Percentiles rank a stretch among this genome's conserved stretches.
phyloP scores from a whole-genome alignment of 2,888 invertebrate species.

The Stenodema calcarata region DNA sequence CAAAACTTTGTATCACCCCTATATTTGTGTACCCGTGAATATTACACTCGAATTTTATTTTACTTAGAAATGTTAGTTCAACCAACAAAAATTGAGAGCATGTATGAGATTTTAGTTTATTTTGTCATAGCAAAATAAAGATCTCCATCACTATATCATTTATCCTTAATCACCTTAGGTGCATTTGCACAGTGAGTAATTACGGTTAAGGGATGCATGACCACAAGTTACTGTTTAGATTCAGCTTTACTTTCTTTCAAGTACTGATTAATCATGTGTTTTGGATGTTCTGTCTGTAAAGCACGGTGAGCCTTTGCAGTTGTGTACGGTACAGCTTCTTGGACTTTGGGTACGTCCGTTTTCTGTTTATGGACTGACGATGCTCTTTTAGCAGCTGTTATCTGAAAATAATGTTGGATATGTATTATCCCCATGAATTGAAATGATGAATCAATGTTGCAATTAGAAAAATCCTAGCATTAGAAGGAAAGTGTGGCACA shows the following conservation, averaged over 20 bases:
- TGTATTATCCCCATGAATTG: too few species aligned
- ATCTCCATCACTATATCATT: neutral
- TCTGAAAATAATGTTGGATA: neutral
- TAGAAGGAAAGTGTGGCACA: too few species aligned
- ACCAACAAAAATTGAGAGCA: neutral
- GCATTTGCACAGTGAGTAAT: neutral
- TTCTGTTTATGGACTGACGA: neutral
- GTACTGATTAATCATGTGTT: neutral
- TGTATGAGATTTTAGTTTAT: neutral
- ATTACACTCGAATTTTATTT: neutral
- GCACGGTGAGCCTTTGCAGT: neutral
- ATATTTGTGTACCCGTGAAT: too few species aligned
- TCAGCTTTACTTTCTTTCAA: neutral
- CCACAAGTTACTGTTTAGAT: neutral
- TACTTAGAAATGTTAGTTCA: neutral
- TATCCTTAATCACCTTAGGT: neutral
- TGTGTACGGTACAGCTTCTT: neutral
- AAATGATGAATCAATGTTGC: too few species aligned
- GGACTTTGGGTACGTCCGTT: neutral
- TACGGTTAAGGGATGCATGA: neutral
- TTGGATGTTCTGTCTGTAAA: neutral
- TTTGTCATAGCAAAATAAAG: neutral
- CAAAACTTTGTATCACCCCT: neutral
- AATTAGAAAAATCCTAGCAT: too few species aligned
- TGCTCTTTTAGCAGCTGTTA: slow-evolving; percentile 12